phyloP scores from a whole-genome alignment of 2,888 invertebrate genomes.

The Caenorhabditis panamensis region DNA sequence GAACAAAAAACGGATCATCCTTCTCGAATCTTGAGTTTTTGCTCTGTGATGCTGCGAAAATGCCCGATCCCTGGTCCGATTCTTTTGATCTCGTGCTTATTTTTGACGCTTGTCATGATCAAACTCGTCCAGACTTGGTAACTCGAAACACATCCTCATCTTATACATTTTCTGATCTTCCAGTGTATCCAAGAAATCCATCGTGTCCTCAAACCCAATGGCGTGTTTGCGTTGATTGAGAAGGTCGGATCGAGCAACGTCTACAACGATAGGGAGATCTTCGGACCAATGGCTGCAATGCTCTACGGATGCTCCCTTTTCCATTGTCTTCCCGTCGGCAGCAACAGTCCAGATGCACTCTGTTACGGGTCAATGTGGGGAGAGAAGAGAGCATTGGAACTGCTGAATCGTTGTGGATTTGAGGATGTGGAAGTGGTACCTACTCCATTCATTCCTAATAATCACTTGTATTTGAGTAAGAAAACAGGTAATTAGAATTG shows the following conservation, averaged over 20 bases:
- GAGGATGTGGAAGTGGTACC: conserved; percentile 45
- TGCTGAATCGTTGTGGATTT: conserved; percentile 71
- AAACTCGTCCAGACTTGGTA: conserved; percentile 72
- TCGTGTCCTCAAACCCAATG: conserved; percentile 73
- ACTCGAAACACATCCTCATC: no score
- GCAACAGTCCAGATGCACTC: conserved; percentile 66
- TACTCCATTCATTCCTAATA: conserved; percentile 63
- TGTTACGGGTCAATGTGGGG: conserved; percentile 73
- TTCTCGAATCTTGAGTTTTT: conserved; percentile 67
- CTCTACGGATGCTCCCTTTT: conserved; percentile 67
- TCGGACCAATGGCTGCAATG: conserved; percentile 39
- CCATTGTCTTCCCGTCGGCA: conserved; percentile 74
- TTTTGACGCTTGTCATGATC: conserved; percentile 75
- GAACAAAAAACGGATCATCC: background rate
- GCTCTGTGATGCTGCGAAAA: conserved; percentile 58
- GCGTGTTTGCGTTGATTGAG: conserved; percentile 74
- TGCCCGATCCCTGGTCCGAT: conserved; percentile 65
- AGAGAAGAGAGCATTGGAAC: conserved; percentile 51
- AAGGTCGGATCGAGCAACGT: conserved; percentile 65
- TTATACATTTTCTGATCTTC: no score
- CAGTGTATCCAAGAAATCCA: conserved; percentile 72
- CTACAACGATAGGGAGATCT: conserved; percentile 1
- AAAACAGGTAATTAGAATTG: background rate
- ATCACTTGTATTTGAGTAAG: conserved; percentile 60
- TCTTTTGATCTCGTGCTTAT: conserved; percentile 70